These are phyloP conservation scores for Octodonta nipae DNA, from an alignment of 2,888 invertebrate genomes.

Conservation along the genomic window DNA sequence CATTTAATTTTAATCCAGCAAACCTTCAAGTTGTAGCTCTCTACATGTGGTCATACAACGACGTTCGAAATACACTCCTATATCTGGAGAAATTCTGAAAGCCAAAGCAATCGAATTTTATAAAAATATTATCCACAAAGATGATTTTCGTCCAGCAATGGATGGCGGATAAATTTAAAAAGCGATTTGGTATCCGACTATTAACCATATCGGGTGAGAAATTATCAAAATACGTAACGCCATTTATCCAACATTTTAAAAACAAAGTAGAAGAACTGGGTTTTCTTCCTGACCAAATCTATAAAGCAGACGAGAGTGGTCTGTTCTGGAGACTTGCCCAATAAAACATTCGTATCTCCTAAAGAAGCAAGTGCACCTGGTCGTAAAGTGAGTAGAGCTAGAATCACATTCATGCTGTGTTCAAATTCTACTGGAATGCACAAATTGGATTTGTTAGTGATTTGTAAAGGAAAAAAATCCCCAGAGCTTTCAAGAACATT, in stretches of 20 bases:
- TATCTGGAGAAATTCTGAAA: slow-evolving; percentile 6
- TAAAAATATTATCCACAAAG: slow-evolving; percentile 7
- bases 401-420: neutral
- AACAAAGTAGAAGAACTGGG: slow-evolving; percentile 7
- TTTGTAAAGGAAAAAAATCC: neutral
- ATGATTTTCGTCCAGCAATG: slow-evolving; percentile 9
- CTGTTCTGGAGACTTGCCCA: slow-evolving; percentile 9
- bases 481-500: neutral
- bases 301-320: slow-evolving; percentile 12
- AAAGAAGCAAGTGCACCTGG: slow-evolving; percentile 6
- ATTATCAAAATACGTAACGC: slow-evolving; percentile 8
- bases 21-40: too few species aligned
- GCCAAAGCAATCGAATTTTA: slow-evolving; percentile 9
- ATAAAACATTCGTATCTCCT: slow-evolving; percentile 6
- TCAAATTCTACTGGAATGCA: neutral
- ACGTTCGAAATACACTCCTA: neutral
- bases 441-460: slow-evolving; percentile 2
- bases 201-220: slow-evolving; percentile 9
- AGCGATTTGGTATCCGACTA: slow-evolving; percentile 7
- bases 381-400: slow-evolving; percentile 7
- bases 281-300: slow-evolving; percentile 8
- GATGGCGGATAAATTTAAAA: slow-evolving; percentile 12
- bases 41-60: slow-evolving; percentile 8
- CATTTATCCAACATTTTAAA: slow-evolving; percentile 6
- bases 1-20: too few species aligned